A percentile compares a stretch with the other conserved stretches of the same genome.
Evolutionary conservation across 2,888 invertebrate genomes (phyloP).

Genomic region (Eudemis profundana): DNA sequence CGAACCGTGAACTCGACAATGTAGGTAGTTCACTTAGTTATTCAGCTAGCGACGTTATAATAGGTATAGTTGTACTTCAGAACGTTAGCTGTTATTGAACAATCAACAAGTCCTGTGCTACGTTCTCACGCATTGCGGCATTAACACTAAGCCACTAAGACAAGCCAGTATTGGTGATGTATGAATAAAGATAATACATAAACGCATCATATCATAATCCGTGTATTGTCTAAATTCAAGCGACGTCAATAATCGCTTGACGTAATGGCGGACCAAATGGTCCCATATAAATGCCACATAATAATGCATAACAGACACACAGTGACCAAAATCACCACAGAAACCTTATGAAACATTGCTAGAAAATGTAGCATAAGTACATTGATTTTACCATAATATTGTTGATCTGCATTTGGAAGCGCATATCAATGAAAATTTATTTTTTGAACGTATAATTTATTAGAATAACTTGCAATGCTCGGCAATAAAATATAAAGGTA

Average conservation of each 20-base stretch:
- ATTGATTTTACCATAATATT: constrained; percentile 11
- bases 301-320: neutral
- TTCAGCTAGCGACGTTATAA: constrained; percentile 39
- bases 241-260: neutral
- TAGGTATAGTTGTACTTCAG: constrained; percentile 25
- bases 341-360: constrained; percentile 29
- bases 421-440: constrained; percentile 1
- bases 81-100: constrained; percentile 11
- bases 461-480: constrained; percentile 2
- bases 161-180: no score
- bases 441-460: neutral
- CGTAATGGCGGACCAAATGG: neutral
- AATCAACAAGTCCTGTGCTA: neutral
- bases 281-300: neutral
- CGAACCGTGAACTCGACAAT: constrained; percentile 20
- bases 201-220: no score
- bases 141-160: neutral
- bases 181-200: neutral
- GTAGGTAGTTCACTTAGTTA: constrained; percentile 39
- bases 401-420: constrained; percentile 8
- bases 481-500: neutral
- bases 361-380: constrained; percentile 16
- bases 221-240: no score
- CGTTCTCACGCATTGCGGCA: neutral
- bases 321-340: constrained; percentile 21